Conservation (phyloP, 2,888 invertebrate species). For the Cephus sareptanus region DNA sequence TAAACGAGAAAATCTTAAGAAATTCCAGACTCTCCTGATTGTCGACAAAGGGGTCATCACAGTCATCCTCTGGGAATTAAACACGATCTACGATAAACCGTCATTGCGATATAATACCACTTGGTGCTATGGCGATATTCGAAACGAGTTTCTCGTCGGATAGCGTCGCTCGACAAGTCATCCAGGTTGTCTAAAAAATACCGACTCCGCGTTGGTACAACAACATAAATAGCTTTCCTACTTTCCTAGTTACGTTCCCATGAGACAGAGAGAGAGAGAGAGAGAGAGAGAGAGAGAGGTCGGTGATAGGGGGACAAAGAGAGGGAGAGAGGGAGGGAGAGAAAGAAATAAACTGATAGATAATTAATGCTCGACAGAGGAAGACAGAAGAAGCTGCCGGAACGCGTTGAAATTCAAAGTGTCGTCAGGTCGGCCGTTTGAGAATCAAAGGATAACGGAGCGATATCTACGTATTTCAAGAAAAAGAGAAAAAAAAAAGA, state of each 20-base stretch:
- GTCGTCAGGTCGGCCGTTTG: not conserved
- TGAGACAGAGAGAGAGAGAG: not conserved
- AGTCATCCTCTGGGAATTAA: not conserved
- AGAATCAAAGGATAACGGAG: conserved; percentile 3
- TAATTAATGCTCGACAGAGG: not conserved
- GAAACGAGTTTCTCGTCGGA: not conserved
- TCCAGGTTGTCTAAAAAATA: not conserved
- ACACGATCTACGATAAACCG: not conserved
- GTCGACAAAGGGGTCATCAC: not conserved
- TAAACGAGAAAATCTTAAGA: not conserved
- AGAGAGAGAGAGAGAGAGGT: not conserved
- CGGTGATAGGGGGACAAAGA: no score
- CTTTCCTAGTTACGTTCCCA: not conserved
- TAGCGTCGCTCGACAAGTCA: not conserved
- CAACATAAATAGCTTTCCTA: not conserved
- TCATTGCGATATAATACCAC: not conserved
- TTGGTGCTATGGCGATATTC: not conserved
- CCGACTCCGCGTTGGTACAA: not conserved
- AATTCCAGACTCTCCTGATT: not conserved
- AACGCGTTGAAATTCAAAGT: not conserved
- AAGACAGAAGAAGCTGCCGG: not conserved
- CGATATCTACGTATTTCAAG: not conserved
- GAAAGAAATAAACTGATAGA: not conserved
- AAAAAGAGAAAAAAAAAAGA: not conserved
- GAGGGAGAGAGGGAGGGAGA: no score